Evolutionary conservation across 2,797 vertebrate species (phyloP).

Genomic region (Psittacula echo): DNA sequence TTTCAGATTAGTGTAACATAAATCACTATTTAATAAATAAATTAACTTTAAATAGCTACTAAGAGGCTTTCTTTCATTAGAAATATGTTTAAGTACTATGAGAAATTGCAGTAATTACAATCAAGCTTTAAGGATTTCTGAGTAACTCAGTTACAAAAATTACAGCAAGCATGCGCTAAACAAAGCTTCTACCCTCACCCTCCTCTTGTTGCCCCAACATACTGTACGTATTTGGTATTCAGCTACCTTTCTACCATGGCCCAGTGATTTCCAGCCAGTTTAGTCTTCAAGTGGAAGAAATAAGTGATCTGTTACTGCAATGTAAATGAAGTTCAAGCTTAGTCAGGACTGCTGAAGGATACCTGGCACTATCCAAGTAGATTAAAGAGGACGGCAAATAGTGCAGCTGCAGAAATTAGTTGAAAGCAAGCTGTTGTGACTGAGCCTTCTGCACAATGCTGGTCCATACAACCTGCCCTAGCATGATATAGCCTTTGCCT

Average conservation of each 20-base stretch:
- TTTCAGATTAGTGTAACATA: constrained; percentile 13
- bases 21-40: constrained; percentile 22
- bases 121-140: constrained; percentile 23
- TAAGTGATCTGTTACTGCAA: neutral
- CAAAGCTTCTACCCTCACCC: neutral
- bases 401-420: neutral
- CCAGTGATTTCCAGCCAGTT: neutral
- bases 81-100: constrained; percentile 41
- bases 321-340: neutral
- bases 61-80: constrained; percentile 26
- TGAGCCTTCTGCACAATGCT: neutral
- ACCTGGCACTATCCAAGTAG: neutral
- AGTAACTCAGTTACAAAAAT: neutral
- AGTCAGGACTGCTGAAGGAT: neutral
- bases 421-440: neutral
- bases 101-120: constrained; percentile 46
- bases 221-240: neutral
- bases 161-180: neutral
- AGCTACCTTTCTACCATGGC: neutral
- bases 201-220: neutral
- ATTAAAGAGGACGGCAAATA: neutral
- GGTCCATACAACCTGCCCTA: neutral
- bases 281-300: neutral
- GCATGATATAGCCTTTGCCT: neutral
- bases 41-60: constrained; percentile 32